phyloP scores from a whole-genome alignment of 2,888 invertebrate species.

The Lordiphosa andalusiaca region DNA sequence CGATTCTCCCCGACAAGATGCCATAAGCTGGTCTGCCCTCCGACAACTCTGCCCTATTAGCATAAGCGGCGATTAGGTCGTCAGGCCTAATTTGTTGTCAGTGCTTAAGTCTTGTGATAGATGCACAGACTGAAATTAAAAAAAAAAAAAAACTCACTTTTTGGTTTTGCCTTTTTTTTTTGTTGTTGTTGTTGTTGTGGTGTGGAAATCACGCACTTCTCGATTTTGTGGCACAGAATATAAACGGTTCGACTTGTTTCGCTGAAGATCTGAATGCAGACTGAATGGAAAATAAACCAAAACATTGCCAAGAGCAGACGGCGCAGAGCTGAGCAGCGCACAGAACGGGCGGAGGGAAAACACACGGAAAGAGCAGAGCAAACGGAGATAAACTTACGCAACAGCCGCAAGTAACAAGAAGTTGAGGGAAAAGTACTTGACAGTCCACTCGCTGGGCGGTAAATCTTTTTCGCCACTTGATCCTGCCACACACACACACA shows the following conservation, averaged over 20 bases:
- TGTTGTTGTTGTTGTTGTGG: no score
- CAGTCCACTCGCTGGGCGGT: constrained; percentile 49
- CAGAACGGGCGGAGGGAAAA: constrained; percentile 18
- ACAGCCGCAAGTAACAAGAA: constrained; percentile 37
- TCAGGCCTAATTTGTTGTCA: constrained; percentile 32
- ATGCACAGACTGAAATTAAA: constrained; percentile 12
- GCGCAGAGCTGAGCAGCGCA: constrained; percentile 29
- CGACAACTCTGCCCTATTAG: constrained; percentile 18
- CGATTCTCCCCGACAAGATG: background rate
- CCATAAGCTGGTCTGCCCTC: background rate
- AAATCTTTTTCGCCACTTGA: constrained; percentile 62
- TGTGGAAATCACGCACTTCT: background rate
- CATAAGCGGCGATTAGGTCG: constrained; percentile 38
- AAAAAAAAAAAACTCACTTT: no score
- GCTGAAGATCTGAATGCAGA: constrained; percentile 76
- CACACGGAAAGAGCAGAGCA: constrained; percentile 20
- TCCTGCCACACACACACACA: constrained; percentile 40
- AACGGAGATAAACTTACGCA: constrained; percentile 69
- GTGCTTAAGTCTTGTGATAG: constrained; percentile 35
- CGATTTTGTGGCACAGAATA: background rate
- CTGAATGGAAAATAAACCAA: constrained; percentile 71
- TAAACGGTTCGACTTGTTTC: constrained; percentile 50
- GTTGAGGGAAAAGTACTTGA: constrained; percentile 25
- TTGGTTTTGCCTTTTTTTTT: no score
- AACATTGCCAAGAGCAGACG: constrained; percentile 38